These are phyloP conservation scores for Patella ulyssiponensis DNA, from an alignment of 2,888 invertebrate genomes.

Conservation along the genomic window DNA sequence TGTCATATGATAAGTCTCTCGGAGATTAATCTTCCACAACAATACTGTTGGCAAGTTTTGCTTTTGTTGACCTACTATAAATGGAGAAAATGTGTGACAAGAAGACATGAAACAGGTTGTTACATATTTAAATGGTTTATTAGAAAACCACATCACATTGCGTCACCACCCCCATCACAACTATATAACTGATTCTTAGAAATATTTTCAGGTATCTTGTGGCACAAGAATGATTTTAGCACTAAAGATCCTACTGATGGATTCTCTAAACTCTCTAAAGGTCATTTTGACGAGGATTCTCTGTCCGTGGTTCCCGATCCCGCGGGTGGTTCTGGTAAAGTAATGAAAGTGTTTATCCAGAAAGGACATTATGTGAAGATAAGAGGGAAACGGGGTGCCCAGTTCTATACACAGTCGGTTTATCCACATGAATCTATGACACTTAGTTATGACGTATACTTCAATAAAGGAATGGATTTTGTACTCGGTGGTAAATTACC, in stretches of 20 bases:
- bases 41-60: no score
- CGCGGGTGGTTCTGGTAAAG: constrained; percentile 36
- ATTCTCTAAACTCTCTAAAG: not conserved
- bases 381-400: constrained; percentile 39
- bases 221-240: constrained; percentile 1
- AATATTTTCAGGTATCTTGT: not conserved
- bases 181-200: no score
- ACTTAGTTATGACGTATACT: constrained; percentile 43
- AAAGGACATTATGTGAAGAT: constrained; percentile 18
- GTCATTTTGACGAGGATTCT: constrained; percentile 34
- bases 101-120: no score
- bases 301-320: constrained; percentile 42
- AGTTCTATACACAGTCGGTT: constrained; percentile 45
- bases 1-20: no score
- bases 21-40: no score
- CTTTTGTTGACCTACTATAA: no score
- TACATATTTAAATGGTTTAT: no score
- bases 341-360: constrained; percentile 45
- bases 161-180: no score
- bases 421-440: constrained; percentile 31
- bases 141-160: no score
- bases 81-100: no score
- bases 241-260: not conserved
- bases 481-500: constrained; percentile 38
- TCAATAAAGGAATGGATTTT: constrained; percentile 37